A percentile compares a stretch with the other conserved stretches of the same genome.
Conservation (phyloP, 2,797 vertebrate genomes). For the Pteronotus mesoamericanus region DNA sequence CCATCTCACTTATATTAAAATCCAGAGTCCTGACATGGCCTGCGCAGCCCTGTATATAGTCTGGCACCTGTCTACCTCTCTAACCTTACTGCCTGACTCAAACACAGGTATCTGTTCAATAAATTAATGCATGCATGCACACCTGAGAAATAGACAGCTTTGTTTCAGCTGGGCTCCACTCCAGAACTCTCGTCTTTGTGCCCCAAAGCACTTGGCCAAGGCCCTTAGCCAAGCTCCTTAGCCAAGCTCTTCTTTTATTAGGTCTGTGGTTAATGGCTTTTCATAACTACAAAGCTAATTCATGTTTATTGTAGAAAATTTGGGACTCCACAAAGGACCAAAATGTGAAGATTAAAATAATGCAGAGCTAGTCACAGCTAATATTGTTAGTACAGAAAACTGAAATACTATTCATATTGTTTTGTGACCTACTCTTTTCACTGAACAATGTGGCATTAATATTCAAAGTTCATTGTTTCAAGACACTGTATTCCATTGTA, state of each 20-base stretch:
- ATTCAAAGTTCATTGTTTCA: neutral
- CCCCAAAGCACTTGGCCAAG: neutral
- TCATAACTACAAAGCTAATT: neutral
- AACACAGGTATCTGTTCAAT: neutral
- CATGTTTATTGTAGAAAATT: neutral
- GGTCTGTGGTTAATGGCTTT: neutral
- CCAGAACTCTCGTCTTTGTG: neutral
- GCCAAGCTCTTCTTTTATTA: neutral
- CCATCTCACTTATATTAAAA: neutral
- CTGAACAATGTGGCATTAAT: neutral
- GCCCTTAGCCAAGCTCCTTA: no score
- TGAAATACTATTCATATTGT: neutral
- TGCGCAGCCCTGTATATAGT: neutral
- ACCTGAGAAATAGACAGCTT: neutral
- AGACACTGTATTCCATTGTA: neutral
- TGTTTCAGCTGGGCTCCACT: neutral
- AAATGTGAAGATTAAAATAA: slow-evolving; percentile 7
- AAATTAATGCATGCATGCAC: neutral
- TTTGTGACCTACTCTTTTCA: neutral
- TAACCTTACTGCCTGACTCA: neutral
- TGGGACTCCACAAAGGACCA: neutral
- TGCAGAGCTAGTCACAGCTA: neutral
- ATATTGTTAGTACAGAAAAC: neutral
- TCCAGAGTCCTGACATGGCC: neutral
- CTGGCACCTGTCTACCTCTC: neutral